Evolutionary conservation across 1,140 invertebrate species (phyloP), one percentile per base, ranked within the genome.

Genomic region (Arctopsyche grandis): DNA sequence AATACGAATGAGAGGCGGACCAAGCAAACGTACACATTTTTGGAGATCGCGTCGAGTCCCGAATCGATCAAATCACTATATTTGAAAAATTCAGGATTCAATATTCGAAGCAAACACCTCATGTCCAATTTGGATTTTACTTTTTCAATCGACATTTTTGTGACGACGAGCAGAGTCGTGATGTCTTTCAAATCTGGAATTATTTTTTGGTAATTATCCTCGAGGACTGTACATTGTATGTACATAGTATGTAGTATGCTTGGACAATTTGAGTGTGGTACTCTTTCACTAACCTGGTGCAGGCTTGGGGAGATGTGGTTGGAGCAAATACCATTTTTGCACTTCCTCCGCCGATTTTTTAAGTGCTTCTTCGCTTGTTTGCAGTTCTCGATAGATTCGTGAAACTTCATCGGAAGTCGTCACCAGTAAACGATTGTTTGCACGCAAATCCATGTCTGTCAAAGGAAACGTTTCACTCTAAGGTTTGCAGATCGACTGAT

Each of bases 71-170:
- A 29, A 63, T 76, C 74, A 22, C 24, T 63, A n/a, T 10, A 66
- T 0, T 12, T 14, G 29, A 76, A 63, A 43, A 76, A 63, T 63
- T 76, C 74, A 16, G 74, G 74, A 19, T 19, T 44, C 9, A 76
- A 43, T 9, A 5, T 21, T 43, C 58, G 24, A 0, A 76, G 9
- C 14, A 26, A 21, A 43, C 56, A 76, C 63, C 38, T 76, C 26
- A 38, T 43, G 43, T 76, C 74, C 5, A 76, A 9, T 76, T 63
- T 76, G 4, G 29, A 43, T 63, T 76, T 76, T 1, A 52, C 56
- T 63, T 76, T 76, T 63, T 76, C 74, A 12, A 26, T 10, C 7
- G 74, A 76, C 29, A 76, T 38, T 76, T 76, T 76, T 9, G n/a
- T 60, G 16, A 24, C 74, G n/a, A 76, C 63, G 12, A 76, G 16